phyloP scores from a whole-genome alignment of 2,113 vertebrate species.

The Rattus norvegicus region DNA sequence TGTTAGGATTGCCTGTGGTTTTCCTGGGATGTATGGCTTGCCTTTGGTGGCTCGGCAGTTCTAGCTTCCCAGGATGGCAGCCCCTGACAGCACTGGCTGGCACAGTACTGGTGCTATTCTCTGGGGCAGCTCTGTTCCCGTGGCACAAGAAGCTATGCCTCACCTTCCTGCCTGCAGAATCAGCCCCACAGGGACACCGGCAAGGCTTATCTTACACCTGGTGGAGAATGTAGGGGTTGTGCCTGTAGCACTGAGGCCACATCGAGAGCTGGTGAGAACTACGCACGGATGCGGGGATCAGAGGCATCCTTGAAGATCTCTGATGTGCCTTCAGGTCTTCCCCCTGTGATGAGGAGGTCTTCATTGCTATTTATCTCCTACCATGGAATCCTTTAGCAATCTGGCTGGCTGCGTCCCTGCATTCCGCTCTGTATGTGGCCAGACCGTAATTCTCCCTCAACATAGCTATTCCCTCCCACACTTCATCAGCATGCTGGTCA shows the following conservation, averaged over 20 bases:
- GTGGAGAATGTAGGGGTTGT: no score
- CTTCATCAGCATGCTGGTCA: background rate
- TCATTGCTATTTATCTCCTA: background rate
- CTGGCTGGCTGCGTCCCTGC: background rate
- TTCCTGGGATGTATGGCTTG: background rate
- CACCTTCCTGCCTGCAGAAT: background rate
- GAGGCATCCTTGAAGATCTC: background rate
- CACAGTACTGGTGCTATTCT: background rate
- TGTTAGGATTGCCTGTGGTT: no score
- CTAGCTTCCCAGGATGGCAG: background rate
- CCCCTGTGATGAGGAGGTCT: background rate
- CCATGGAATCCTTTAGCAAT: background rate
- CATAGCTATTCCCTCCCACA: rapidly evolving
- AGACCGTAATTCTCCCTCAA: background rate
- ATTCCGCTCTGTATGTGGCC: background rate
- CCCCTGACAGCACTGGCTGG: background rate
- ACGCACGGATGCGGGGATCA: background rate
- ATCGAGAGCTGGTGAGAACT: background rate
- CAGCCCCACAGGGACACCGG: rapidly evolving
- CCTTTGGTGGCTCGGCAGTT: no score
- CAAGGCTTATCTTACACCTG: background rate
- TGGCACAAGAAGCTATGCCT: background rate
- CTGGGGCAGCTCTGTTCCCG: background rate
- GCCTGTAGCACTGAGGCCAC: background rate
- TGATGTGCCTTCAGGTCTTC: no score